Evolutionary conservation across 2,888 invertebrate species (phyloP).

Genomic region (Halictus ligatus): DNA sequence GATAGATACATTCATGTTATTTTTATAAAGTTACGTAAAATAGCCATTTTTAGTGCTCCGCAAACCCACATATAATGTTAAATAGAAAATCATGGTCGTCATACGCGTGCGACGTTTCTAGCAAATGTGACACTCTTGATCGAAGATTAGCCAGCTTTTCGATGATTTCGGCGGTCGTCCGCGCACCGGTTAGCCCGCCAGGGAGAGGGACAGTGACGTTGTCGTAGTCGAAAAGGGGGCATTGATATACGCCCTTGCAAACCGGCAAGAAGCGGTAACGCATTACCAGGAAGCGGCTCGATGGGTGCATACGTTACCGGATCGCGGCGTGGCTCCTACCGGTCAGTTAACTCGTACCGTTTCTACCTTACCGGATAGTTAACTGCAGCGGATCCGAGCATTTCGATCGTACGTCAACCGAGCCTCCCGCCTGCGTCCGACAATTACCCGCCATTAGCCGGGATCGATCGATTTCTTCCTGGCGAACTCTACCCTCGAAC

Average conservation of each 20-base stretch:
- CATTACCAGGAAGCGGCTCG: conserved; percentile 76
- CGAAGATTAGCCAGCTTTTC: not conserved
- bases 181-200: not conserved
- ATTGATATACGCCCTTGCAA: conserved; percentile 72
- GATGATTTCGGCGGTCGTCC: not conserved
- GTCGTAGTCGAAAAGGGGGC: conserved; percentile 62
- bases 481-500: not conserved
- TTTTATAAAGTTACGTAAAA: no score
- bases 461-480: conserved; percentile 51
- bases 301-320: conserved; percentile 77
- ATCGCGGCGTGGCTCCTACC: conserved; percentile 61
- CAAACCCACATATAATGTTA: no score
- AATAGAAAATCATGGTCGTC: no score
- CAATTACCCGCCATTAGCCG: conserved; percentile 61
- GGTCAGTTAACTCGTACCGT: conserved; percentile 65
- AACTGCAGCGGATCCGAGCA: conserved; percentile 71
- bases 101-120: no score
- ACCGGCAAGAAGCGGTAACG: conserved; percentile 75
- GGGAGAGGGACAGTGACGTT: conserved; percentile 30
- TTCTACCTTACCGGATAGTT: conserved; percentile 67
- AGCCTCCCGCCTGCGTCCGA: conserved; percentile 25
- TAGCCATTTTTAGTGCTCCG: no score
- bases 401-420: conserved; percentile 63
- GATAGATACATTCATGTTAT: no score
- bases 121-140: no score